Conservation (phyloP, 1,140 invertebrate genomes). For the Drosophila teissieri region DNA sequence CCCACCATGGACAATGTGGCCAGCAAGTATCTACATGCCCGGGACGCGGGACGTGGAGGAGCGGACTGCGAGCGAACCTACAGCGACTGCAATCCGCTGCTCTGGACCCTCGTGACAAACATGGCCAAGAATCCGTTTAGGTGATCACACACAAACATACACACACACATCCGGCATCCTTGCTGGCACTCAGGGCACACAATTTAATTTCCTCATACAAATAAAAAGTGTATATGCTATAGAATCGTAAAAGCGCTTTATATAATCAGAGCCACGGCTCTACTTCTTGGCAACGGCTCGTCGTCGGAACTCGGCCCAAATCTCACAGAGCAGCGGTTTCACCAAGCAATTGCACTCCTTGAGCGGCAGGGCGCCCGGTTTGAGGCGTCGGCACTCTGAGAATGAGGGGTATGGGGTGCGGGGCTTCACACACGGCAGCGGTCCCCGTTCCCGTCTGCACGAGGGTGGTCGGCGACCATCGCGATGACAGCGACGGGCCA, state of each 20-base stretch:
- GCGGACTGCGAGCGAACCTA: conserved; percentile 60
- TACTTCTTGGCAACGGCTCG: conserved; percentile 5
- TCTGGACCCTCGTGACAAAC: conserved; percentile 54
- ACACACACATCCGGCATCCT: neutral
- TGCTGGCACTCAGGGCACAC: conserved; percentile 3
- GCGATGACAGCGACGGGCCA: conserved; percentile 49
- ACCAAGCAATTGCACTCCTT: conserved; percentile 54
- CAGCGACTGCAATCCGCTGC: conserved; percentile 44
- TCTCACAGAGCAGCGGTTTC: conserved; percentile 55
- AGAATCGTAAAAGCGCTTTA: neutral
- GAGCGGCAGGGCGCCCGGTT: neutral
- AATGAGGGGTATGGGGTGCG: conserved; percentile 60
- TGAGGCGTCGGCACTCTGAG: conserved; percentile 45
- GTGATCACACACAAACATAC: neutral
- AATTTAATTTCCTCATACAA: neutral
- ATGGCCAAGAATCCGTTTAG: conserved; percentile 53
- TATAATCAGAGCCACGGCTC: neutral
- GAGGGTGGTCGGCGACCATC: conserved; percentile 43
- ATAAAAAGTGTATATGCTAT: neutral
- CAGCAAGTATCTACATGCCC: conserved; percentile 65
- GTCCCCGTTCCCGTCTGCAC: conserved; percentile 2
- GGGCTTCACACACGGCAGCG: conserved; percentile 41
- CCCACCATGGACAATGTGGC: conserved; percentile 65
- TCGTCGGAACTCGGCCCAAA: conserved; percentile 46
- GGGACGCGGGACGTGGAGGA: conserved; percentile 60